These are phyloP conservation scores for Notoglanidium macrostoma DNA, from an alignment of 2,797 vertebrate genomes.

Conservation along the genomic window DNA sequence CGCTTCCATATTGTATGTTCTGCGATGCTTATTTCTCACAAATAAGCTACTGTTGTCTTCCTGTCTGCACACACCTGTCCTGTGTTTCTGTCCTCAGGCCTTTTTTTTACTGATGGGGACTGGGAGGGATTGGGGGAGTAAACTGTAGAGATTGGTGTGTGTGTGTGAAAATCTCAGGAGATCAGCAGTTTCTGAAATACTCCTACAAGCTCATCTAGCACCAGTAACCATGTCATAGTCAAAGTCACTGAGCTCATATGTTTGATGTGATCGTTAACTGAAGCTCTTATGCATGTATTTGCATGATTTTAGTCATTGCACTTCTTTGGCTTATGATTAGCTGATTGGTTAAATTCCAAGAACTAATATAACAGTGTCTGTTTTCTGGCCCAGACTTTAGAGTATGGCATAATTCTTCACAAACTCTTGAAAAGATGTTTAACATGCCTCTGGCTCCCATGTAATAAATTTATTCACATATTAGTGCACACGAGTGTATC, in stretches of 20 bases:
- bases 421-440: neutral
- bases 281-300: neutral
- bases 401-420: neutral
- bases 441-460: neutral
- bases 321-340: neutral
- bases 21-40: too few relatives aligned
- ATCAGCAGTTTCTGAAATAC: neutral
- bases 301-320: neutral
- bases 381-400: neutral
- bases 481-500: neutral
- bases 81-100: too few relatives aligned
- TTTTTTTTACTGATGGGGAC: too few relatives aligned
- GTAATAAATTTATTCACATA: constrained; percentile 4
- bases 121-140: neutral
- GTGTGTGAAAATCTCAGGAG: neutral
- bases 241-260: neutral
- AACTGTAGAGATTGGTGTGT: neutral
- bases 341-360: neutral
- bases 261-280: neutral
- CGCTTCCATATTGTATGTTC: neutral
- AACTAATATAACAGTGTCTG: neutral
- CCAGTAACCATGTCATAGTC: neutral
- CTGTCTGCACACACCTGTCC: too few relatives aligned
- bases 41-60: too few relatives aligned
- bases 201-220: neutral